A percentile compares a stretch with the other conserved stretches of the same genome.
Evolutionary conservation across 2,113 vertebrate genomes (phyloP).

Genomic region (Nestor notabilis): DNA sequence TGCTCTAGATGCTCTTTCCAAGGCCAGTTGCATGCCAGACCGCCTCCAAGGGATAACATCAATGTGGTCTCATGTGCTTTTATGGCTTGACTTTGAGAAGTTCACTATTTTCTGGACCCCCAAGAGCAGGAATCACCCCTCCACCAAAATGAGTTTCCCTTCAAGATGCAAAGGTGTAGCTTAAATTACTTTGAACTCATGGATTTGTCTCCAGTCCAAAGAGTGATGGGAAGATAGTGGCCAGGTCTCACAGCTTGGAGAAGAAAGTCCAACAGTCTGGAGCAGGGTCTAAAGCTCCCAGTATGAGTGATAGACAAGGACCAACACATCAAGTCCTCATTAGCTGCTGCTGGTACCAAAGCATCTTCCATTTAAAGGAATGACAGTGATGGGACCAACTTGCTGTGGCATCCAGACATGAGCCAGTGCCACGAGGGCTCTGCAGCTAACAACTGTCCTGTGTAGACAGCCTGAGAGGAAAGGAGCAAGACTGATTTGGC

Average conservation of each 20-base stretch:
- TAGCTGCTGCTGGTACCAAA: not conserved
- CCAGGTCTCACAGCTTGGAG: not conserved
- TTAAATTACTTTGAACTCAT: not conserved
- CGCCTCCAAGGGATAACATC: not conserved
- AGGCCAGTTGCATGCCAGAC: not conserved
- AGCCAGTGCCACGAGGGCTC: not conserved
- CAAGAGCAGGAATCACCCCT: not conserved
- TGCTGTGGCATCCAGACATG: not conserved
- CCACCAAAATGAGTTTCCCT: not conserved
- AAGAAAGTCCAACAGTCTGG: not conserved
- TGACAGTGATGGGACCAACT: not conserved
- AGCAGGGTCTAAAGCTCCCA: not conserved
- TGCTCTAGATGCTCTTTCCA: not conserved
- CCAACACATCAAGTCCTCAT: not conserved
- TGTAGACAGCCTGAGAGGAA: not conserved
- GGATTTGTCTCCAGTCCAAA: not conserved
- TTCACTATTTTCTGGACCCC: rapidly evolving
- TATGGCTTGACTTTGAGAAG: not conserved
- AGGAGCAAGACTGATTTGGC: not conserved
- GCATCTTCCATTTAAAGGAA: not conserved
- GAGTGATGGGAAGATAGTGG: not conserved
- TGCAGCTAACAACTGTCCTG: not conserved
- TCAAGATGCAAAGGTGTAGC: not conserved
- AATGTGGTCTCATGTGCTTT: not conserved
- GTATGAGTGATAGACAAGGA: not conserved